Evolutionary conservation across 2,113 vertebrate species (phyloP), one percentile per base, ranked within the genome.

Genomic region (Solea senegalensis): DNA sequence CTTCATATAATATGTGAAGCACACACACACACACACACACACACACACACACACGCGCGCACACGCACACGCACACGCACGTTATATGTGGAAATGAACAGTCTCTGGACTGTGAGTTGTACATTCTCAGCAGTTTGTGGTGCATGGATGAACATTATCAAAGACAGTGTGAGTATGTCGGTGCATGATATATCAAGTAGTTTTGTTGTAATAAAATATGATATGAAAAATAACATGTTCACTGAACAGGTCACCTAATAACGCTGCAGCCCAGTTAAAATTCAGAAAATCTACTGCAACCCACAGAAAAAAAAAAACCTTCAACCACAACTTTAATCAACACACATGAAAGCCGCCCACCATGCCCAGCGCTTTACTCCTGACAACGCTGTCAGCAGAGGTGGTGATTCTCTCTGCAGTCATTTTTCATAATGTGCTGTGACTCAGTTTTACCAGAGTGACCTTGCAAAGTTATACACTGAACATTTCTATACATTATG

Each of bases 1-100:
- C 16, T 73, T 78, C 66, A 72, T 49, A 40, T 66, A 62, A 84
- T 49, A 41, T 50, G 69, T 66, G 60, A 57, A 82, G 76, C 71
- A 69, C 57, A 53, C 44, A 40, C n/a, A 54, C 56, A 70, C 63
- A 56, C 79, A 67, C 50, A n/a, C n/a, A 53, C 16, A 34, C 1
- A 76, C 5, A 34, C 34, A 34, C 34, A 34, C 34, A 34, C 34
- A 34, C 34, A 76, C 10, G 68, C 54, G 5, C 34, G 34, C 5
- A 34, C 34, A 34, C 34, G 2, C 34, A 34, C 34, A 34, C 34
- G 2, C 34, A 34, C 34, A 34, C 26, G 58, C 16, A 34, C 1
- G 48, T 56, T 51, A 66, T 41, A 44, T 44, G 16, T 61, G 12
- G 6, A 46, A 46, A 52, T 40, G 14, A 44, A 44, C 10, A 49